A percentile compares a stretch with the other conserved stretches of the same genome.
Conservation (phyloP, 2,888 invertebrate genomes). For the Epinotia ramella region DNA sequence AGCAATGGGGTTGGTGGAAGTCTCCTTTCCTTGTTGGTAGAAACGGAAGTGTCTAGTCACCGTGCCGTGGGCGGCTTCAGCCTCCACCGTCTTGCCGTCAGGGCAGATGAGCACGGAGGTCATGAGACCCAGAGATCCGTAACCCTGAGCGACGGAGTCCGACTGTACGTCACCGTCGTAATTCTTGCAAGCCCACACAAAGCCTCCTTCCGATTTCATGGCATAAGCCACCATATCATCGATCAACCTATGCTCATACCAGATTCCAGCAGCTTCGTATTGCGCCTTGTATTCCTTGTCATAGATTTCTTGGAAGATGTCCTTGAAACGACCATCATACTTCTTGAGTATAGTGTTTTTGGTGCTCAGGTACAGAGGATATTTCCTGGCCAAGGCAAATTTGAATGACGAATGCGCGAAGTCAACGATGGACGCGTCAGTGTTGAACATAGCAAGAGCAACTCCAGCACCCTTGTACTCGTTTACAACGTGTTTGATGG, state of each 20-base stretch:
- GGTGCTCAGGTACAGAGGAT: constrained; percentile 97
- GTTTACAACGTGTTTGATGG: constrained; percentile 91
- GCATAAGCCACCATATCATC: constrained; percentile 99
- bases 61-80: constrained; percentile 99
- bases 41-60: constrained; percentile 96
- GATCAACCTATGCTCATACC: constrained; percentile 99
- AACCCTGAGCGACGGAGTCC: constrained; percentile 98
- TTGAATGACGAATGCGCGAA: constrained; percentile 98
- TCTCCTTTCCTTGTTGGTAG: constrained; percentile 97
- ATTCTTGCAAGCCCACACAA: constrained; percentile 99
- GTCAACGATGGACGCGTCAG: constrained; percentile 95
- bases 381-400: constrained; percentile 93
- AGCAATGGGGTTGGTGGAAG: constrained; percentile 99
- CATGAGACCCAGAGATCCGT: constrained; percentile 98
- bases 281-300: constrained; percentile 93
- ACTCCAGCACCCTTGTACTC: constrained; percentile 95
- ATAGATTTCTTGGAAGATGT: constrained; percentile 98
- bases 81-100: constrained; percentile 98
- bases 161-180: constrained; percentile 99
- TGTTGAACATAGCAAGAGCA: constrained; percentile 98
- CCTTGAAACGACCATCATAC: constrained; percentile 98
- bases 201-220: constrained; percentile 99
- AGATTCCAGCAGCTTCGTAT: constrained; percentile 94
- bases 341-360: constrained; percentile 98
- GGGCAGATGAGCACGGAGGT: constrained; percentile 98